Conservation (phyloP, 2,888 invertebrate species). For the Mythimna ferrago region DNA sequence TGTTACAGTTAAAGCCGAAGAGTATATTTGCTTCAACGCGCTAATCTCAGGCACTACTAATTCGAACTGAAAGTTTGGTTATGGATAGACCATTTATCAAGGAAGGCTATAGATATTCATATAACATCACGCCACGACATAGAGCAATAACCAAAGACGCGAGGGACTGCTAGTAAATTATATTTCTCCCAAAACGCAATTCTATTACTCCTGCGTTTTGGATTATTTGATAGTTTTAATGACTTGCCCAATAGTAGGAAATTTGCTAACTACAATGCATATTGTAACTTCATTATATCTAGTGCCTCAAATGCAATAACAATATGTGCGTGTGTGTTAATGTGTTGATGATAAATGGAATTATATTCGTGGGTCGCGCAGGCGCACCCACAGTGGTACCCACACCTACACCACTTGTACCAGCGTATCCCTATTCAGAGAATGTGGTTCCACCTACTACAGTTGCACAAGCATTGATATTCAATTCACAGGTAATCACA, state of each 20-base stretch:
- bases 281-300: slow-evolving; percentile 35
- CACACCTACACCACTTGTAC: slow-evolving; percentile 72
- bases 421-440: slow-evolving; percentile 76
- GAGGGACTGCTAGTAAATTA: no score
- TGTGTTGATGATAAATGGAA: slow-evolving; percentile 67
- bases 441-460: slow-evolving; percentile 81
- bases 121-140: no score
- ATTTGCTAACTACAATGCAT: slow-evolving; percentile 22
- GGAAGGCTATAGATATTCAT: no score
- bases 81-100: no score
- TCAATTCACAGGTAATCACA: slow-evolving; percentile 74
- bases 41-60: no score
- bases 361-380: slow-evolving; percentile 69
- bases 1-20: no score
- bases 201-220: neutral
- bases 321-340: slow-evolving; percentile 64
- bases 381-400: slow-evolving; percentile 80
- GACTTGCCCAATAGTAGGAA: slow-evolving; percentile 1
- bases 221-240: neutral
- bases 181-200: neutral
- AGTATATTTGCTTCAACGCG: no score
- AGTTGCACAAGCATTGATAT: slow-evolving; percentile 78
- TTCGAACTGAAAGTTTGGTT: no score
- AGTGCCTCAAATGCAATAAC: slow-evolving; percentile 43
- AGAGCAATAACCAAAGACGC: no score